These are phyloP conservation scores for Strongylocentrotus purpuratus DNA, from an alignment of 35 echinoderm and acorn worm species.

Conservation along the genomic window DNA sequence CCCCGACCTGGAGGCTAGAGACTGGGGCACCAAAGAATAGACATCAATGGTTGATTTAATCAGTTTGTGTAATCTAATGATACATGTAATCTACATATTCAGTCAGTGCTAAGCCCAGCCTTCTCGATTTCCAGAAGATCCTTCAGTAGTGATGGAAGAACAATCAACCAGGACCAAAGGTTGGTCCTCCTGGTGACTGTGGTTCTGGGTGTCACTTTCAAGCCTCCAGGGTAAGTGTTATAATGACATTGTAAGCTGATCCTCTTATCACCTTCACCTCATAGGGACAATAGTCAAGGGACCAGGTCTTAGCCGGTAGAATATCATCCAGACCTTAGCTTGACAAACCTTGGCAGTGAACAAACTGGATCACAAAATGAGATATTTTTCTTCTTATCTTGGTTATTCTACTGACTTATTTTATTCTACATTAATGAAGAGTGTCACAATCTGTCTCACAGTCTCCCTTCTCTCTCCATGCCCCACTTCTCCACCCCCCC, in stretches of 20 bases:
- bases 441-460: background rate
- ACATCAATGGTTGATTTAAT: background rate
- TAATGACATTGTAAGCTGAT: slow-evolving; percentile 12
- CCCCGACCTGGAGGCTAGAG: background rate
- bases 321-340: background rate
- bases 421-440: background rate
- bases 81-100: background rate
- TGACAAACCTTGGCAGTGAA: background rate
- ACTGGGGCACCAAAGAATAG: background rate
- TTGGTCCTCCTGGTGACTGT: background rate
- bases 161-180: background rate
- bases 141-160: background rate
- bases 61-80: slow-evolving; percentile 3
- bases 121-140: background rate
- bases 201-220: background rate
- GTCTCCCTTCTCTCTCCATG: background rate
- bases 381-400: background rate
- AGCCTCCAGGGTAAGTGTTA: background rate
- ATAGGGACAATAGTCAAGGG: background rate
- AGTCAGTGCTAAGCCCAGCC: background rate
- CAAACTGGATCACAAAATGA: background rate
- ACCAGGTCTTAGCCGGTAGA: background rate
- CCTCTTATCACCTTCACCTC: slow-evolving; percentile 15
- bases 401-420: background rate
- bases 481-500: no score